Evolutionary conservation across 2,888 invertebrate genomes (phyloP).

Genomic region (Sycophila texana): DNA sequence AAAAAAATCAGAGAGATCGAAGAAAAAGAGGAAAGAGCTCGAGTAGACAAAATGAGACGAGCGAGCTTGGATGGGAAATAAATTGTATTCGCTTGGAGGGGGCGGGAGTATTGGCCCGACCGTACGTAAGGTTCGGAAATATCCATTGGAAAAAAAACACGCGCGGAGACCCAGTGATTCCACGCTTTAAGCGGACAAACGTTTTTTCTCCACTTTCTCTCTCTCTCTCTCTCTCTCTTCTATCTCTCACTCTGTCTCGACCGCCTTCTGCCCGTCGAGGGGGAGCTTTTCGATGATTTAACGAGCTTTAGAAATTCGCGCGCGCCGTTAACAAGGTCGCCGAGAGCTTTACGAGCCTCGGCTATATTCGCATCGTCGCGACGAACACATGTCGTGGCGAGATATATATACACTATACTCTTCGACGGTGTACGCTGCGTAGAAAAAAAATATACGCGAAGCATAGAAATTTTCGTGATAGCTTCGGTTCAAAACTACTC

Average conservation of each 20-base stretch:
- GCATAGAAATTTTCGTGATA: no score
- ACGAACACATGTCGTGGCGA: slow-evolving; percentile 5
- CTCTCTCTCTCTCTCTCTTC: background rate
- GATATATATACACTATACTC: background rate
- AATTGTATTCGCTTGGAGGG: slow-evolving; percentile 58
- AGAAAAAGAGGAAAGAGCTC: slow-evolving; percentile 47
- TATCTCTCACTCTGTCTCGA: background rate
- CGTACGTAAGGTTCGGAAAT: slow-evolving; percentile 53
- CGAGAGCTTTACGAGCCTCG: slow-evolving; percentile 21
- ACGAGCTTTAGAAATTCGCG: slow-evolving; percentile 46
- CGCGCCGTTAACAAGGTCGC: slow-evolving; percentile 22
- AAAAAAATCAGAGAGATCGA: slow-evolving; percentile 15
- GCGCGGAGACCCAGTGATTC: slow-evolving; percentile 57
- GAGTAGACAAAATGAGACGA: slow-evolving; percentile 46
- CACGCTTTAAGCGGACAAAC: slow-evolving; percentile 58
- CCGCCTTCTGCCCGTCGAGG: background rate
- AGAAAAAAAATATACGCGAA: no score
- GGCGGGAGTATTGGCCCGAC: slow-evolving; percentile 57
- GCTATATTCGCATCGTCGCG: background rate
- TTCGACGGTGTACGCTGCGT: no score
- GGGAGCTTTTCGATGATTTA: slow-evolving; percentile 47
- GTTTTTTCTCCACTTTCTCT: background rate
- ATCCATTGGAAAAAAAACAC: slow-evolving; percentile 36
- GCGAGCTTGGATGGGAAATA: slow-evolving; percentile 49
- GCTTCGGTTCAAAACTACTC: no score